These are phyloP conservation scores for Hymenopus coronatus DNA, from an alignment of 2,888 invertebrate genomes.

Conservation along the genomic window DNA sequence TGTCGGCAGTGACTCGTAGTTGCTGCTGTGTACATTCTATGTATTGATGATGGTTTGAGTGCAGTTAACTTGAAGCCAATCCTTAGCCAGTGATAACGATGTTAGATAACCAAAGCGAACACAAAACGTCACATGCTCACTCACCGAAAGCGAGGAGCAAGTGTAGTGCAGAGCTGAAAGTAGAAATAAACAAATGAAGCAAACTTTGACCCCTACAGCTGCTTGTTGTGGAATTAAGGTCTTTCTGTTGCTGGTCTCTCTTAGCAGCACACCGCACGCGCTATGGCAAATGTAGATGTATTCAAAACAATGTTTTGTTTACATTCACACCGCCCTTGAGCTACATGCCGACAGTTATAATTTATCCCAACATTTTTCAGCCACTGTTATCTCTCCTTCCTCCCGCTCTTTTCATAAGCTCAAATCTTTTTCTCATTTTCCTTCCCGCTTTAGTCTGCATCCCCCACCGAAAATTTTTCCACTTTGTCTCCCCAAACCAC, in stretches of 20 bases:
- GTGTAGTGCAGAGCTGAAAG: no score
- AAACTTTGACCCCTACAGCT: neutral
- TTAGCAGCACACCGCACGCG: neutral
- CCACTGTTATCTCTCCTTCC: neutral
- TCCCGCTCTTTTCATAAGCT: neutral
- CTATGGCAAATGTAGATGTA: neutral
- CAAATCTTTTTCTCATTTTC: slow-evolving; percentile 15
- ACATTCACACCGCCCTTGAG: neutral
- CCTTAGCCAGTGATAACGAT: no score
- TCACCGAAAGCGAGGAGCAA: no score
- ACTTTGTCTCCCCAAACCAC: neutral
- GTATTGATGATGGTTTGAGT: no score
- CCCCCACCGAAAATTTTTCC: neutral
- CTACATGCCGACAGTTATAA: neutral
- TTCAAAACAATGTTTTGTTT: neutral
- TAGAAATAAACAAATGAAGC: neutral
- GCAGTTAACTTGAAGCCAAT: no score
- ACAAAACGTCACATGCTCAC: no score
- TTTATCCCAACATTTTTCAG: neutral
- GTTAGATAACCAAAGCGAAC: no score
- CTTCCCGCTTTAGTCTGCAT: neutral
- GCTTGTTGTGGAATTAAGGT: neutral
- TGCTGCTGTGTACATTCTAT: no score
- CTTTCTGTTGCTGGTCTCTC: neutral
- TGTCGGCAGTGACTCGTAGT: no score